phyloP scores from a whole-genome alignment of 2,797 vertebrate genomes.

The Hafferia zeledoni region DNA sequence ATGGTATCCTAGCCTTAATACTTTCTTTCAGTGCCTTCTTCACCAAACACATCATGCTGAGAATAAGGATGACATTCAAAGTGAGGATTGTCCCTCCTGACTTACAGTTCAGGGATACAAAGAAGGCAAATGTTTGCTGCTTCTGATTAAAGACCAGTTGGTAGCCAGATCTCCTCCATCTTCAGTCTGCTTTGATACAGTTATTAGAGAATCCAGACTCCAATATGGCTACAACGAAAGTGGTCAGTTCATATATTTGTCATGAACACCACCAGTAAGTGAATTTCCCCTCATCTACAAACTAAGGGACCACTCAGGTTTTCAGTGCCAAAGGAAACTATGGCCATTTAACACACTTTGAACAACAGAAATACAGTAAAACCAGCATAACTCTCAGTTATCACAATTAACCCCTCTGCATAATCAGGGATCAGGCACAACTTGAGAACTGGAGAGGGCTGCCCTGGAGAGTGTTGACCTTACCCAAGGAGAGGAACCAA shows the following conservation, averaged over 20 bases:
- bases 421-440: neutral
- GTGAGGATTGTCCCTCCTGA: neutral
- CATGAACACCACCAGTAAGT: neutral
- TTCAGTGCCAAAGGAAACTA: neutral
- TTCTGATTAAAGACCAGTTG: neutral
- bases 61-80: constrained; percentile 24
- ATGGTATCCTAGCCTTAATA: constrained; percentile 13
- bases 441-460: neutral
- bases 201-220: neutral
- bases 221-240: neutral
- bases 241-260: neutral
- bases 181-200: neutral
- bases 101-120: neutral
- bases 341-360: accelerated
- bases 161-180: neutral
- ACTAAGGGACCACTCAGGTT: neutral
- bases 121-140: neutral
- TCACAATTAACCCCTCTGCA: neutral
- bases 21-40: constrained; percentile 18
- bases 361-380: neutral
- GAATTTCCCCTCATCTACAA: neutral
- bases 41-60: neutral
- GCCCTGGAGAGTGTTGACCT: neutral
- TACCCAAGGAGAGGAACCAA: neutral
- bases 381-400: neutral